Conservation (phyloP, 64 coral and sea anemone species). For the Porites lutea region DNA sequence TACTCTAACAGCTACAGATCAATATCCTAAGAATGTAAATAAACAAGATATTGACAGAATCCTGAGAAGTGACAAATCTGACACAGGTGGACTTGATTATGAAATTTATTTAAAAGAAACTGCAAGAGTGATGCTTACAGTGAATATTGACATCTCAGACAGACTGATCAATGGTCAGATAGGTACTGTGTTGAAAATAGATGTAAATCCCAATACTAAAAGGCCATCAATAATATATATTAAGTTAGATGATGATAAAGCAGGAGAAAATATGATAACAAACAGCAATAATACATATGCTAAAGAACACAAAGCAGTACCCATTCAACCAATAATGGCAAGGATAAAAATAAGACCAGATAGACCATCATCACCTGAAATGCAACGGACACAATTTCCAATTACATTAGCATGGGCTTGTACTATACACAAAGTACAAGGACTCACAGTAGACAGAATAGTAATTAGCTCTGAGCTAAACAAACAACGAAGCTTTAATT, state of each 20-base stretch:
- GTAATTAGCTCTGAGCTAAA: conserved; percentile 70
- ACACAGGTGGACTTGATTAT: conserved; percentile 59
- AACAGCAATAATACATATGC: conserved; percentile 25
- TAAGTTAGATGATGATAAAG: conserved; percentile 69
- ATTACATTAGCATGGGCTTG: conserved; percentile 28
- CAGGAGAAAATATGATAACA: conserved; percentile 31
- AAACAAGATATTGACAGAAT: conserved; percentile 61
- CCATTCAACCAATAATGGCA: neutral
- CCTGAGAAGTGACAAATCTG: conserved; percentile 43
- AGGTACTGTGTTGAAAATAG: conserved; percentile 55
- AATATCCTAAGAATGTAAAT: conserved; percentile 33
- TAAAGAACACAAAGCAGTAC: neutral
- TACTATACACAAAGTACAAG: too few species aligned
- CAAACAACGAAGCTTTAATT: conserved; percentile 72
- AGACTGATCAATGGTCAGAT: conserved; percentile 73
- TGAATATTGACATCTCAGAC: conserved; percentile 61
- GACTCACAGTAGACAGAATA: conserved; percentile 63
- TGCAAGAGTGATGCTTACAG: conserved; percentile 66
- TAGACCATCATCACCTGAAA: conserved; percentile 5
- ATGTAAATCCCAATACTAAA: conserved; percentile 39
- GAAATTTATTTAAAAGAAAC: conserved; percentile 55
- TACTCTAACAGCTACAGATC: conserved; percentile 38
- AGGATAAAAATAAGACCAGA: neutral
- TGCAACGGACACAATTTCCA: neutral
- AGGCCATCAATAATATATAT: conserved; percentile 64